Conservation (phyloP, 2,113 vertebrate species). For the Cepphus grylle region DNA sequence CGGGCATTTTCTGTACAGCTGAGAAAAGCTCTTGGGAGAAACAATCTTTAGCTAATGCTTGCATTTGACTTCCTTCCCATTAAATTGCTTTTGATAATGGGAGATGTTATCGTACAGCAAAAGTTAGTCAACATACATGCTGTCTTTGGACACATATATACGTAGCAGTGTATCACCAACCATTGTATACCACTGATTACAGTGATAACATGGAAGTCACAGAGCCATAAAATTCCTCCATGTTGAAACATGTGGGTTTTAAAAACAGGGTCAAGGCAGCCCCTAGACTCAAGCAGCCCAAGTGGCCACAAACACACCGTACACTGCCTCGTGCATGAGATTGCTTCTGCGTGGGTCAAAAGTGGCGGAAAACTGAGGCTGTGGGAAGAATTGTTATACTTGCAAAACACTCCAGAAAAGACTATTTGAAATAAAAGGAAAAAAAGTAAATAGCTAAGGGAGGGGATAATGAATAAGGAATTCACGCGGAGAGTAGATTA, state of each 20-base stretch:
- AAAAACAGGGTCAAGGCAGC: neutral
- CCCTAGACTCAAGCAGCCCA: neutral
- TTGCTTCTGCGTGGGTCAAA: neutral
- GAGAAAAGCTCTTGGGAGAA: neutral
- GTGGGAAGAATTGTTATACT: neutral
- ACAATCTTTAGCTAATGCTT: neutral
- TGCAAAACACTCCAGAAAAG: neutral
- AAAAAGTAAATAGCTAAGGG: neutral
- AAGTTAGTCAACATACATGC: neutral
- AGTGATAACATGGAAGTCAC: neutral
- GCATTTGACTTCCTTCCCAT: neutral
- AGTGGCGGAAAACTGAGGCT: neutral
- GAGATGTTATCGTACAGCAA: neutral
- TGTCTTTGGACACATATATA: neutral
- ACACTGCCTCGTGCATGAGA: neutral
- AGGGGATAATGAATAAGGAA: neutral
- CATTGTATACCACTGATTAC: neutral
- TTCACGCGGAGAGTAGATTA: neutral
- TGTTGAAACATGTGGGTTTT: neutral
- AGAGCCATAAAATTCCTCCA: neutral
- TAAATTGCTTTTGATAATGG: neutral
- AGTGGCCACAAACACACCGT: neutral
- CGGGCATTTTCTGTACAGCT: neutral
- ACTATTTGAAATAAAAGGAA: neutral
- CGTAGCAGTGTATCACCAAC: fast-evolving